These are phyloP conservation scores for Clupea harengus DNA, from an alignment of 2,113 vertebrate species.

Conservation along the genomic window DNA sequence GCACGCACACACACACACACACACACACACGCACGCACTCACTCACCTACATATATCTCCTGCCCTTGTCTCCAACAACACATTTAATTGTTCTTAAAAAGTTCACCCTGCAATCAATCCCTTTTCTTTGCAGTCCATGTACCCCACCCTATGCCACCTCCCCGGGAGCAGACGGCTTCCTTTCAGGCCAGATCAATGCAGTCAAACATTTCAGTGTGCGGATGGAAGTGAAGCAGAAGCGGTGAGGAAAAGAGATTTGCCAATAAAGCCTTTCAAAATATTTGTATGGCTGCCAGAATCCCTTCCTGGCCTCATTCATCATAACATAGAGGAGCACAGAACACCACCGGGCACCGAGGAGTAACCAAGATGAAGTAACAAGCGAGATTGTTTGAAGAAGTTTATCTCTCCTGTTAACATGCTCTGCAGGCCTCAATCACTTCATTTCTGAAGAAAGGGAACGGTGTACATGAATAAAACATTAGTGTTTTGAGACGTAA, in stretches of 20 bases:
- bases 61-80: constrained; percentile 20
- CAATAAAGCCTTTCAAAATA: constrained; percentile 45
- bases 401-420: constrained; percentile 30
- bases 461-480: constrained; percentile 31
- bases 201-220: constrained; percentile 41
- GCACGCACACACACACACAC: constrained; percentile 1
- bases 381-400: constrained; percentile 10
- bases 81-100: not conserved
- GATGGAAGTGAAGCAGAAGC: constrained; percentile 47
- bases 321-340: constrained; percentile 31
- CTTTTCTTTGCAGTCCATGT: not conserved
- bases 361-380: constrained; percentile 1
- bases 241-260: constrained; percentile 40
- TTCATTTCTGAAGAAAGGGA: constrained; percentile 20
- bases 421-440: constrained; percentile 20
- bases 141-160: not conserved
- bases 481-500: constrained; percentile 23
- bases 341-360: constrained; percentile 13
- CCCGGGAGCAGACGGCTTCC: constrained; percentile 17
- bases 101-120: not conserved
- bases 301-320: constrained; percentile 45
- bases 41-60: not conserved
- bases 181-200: constrained; percentile 50
- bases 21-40: not conserved
- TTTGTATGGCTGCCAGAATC: constrained; percentile 55